Conservation (phyloP, 1,140 invertebrate species). For the Lordiphosa collinella region DNA sequence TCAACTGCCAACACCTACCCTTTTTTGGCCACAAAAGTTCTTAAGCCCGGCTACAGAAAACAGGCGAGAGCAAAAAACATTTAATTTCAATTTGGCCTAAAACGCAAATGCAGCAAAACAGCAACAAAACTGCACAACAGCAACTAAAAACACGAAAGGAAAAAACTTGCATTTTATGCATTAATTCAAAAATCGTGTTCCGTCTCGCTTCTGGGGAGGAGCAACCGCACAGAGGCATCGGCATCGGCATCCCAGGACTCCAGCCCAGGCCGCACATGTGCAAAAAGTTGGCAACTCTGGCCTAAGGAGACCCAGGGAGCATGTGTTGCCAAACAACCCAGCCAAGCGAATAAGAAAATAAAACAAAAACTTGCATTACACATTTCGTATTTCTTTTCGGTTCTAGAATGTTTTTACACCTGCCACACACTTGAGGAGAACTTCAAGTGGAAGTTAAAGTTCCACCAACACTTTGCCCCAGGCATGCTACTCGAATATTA, state of each 20-base stretch:
- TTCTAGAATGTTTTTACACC: slow-evolving; percentile 46
- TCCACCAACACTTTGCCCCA: slow-evolving; percentile 24
- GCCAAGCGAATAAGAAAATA: slow-evolving; percentile 7
- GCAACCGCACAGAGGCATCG: slow-evolving; percentile 37
- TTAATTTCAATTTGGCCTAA: slow-evolving; percentile 56
- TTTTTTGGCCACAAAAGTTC: no score
- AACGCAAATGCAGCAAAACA: slow-evolving; percentile 7
- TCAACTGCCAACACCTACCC: no score
- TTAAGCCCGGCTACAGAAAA: no score
- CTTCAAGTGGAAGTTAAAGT: slow-evolving; percentile 34
- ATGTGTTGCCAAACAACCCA: slow-evolving; percentile 20
- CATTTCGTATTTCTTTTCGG: not conserved
- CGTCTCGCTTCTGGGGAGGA: slow-evolving; percentile 17
- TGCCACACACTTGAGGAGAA: slow-evolving; percentile 26
- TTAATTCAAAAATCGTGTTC: slow-evolving; percentile 68
- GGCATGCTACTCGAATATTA: slow-evolving; percentile 60
- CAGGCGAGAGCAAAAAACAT: slow-evolving; percentile 20
- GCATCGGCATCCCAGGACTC: not conserved
- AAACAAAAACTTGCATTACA: slow-evolving; percentile 12
- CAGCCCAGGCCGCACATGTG: not conserved
- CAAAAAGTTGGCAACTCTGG: slow-evolving; percentile 20
- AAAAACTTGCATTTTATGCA: slow-evolving; percentile 53
- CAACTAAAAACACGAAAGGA: not conserved
- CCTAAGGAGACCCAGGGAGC: slow-evolving; percentile 1
- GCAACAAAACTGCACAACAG: slow-evolving; percentile 9